Conservation (phyloP, 2,113 vertebrate genomes). For the Phylloscopus whistleri region DNA sequence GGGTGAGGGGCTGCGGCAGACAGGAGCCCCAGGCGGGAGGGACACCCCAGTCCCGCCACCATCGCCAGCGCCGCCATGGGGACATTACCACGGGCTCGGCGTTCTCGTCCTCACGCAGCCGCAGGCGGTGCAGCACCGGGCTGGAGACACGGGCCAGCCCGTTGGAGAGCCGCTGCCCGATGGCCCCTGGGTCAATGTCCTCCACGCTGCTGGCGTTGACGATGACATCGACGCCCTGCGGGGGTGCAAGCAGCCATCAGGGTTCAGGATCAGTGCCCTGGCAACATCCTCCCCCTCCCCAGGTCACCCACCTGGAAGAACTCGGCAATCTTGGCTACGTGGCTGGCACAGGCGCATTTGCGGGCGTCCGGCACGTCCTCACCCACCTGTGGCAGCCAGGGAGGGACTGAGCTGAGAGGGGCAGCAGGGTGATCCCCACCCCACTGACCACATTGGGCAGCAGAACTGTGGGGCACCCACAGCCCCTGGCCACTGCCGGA, state of each 20-base stretch:
- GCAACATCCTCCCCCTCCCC: background rate
- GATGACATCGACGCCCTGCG: conserved; percentile 88
- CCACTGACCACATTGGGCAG: background rate
- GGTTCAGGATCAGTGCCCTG: background rate
- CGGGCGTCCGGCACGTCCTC: conserved; percentile 93
- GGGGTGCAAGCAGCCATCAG: background rate
- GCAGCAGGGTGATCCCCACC: background rate
- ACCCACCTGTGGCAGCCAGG: conserved; percentile 79
- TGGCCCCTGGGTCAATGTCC: conserved; percentile 91
- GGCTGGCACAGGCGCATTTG: conserved; percentile 95
- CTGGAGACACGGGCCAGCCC: conserved; percentile 86
- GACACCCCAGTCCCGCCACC: background rate
- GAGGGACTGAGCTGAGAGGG: background rate
- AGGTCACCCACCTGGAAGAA: conserved; percentile 89
- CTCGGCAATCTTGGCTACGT: conserved; percentile 93
- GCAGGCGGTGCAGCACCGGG: conserved; percentile 90
- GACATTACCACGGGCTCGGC: conserved; percentile 79
- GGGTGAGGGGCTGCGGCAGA: background rate
- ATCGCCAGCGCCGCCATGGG: rapidly evolving
- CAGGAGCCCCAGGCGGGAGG: background rate
- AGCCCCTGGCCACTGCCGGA: background rate
- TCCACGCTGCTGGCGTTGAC: conserved; percentile 96
- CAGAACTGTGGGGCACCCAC: rapidly evolving
- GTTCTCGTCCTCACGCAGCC: conserved; percentile 84
- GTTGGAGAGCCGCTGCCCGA: conserved; percentile 91